Percentiles rank a stretch among this genome's conserved stretches.
These are phyloP conservation scores for Dasysyrphus albostriatus DNA, from an alignment of 2,888 invertebrate genomes.

Conservation along the genomic window DNA sequence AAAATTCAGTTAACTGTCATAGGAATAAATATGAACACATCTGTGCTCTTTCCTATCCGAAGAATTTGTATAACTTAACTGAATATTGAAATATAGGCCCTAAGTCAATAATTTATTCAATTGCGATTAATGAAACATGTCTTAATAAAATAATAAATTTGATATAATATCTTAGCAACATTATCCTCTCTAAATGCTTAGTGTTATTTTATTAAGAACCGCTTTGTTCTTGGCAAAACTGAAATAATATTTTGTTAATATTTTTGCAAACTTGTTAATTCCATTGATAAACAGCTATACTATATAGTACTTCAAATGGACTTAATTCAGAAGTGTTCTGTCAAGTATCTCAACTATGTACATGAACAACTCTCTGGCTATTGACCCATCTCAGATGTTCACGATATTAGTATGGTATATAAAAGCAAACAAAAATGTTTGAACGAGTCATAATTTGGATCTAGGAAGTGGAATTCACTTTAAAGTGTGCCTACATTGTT, in stretches of 20 bases:
- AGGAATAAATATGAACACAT: no score
- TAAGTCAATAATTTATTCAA: not conserved
- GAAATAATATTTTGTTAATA: not conserved
- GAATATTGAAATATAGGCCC: no score
- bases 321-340: not conserved
- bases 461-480: slow-evolving; percentile 1
- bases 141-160: slow-evolving; percentile 1
- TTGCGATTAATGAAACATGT: not conserved
- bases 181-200: not conserved
- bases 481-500: no score
- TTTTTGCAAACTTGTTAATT: slow-evolving; percentile 13
- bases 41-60: not conserved
- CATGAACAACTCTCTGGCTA: not conserved
- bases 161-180: not conserved
- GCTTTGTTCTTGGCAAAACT: not conserved
- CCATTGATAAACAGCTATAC: not conserved
- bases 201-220: not conserved
- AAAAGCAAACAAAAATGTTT: not conserved
- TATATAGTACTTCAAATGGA: not conserved
- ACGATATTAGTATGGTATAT: not conserved
- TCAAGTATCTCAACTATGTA: not conserved
- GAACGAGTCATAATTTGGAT: not conserved
- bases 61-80: no score
- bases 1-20: no score
- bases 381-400: slow-evolving; percentile 7